These are phyloP conservation scores for Spilogale gracilis DNA, from an alignment of 2,113 vertebrate genomes.

Conservation along the genomic window DNA sequence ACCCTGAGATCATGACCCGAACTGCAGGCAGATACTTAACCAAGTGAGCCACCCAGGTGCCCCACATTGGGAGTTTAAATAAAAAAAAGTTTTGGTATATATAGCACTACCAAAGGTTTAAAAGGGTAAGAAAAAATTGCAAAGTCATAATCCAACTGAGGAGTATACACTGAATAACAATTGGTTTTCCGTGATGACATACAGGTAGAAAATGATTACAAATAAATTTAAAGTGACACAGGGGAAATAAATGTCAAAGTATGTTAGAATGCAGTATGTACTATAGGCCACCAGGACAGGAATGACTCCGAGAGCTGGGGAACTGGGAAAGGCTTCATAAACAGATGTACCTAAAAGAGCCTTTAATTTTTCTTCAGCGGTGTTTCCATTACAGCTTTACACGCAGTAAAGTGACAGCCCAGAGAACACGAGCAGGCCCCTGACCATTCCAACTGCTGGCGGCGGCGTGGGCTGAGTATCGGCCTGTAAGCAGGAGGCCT, in stretches of 20 bases:
- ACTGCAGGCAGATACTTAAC: too few species aligned
- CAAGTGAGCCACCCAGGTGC: too few species aligned
- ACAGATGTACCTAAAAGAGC: background rate
- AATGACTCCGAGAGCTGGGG: background rate
- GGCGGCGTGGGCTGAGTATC: background rate
- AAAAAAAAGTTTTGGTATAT: background rate
- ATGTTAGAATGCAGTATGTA: too few species aligned
- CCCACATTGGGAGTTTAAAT: background rate
- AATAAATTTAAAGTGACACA: background rate
- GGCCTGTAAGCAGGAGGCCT: background rate
- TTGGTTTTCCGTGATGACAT: background rate
- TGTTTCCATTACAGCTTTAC: background rate
- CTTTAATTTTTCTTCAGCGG: background rate
- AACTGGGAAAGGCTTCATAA: background rate
- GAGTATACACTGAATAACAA: background rate
- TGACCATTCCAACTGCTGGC: background rate
- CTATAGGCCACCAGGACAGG: background rate
- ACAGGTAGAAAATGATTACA: background rate
- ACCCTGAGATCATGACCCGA: too few species aligned
- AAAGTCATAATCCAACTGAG: background rate
- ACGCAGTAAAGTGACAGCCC: background rate
- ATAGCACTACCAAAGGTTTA: background rate
- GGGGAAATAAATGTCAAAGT: too few species aligned
- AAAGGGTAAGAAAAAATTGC: background rate
- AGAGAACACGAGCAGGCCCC: background rate